Percentiles rank a stretch among this genome's conserved stretches.
These are phyloP conservation scores for Calonectris borealis DNA, from an alignment of 2,113 vertebrate species.

Conservation along the genomic window DNA sequence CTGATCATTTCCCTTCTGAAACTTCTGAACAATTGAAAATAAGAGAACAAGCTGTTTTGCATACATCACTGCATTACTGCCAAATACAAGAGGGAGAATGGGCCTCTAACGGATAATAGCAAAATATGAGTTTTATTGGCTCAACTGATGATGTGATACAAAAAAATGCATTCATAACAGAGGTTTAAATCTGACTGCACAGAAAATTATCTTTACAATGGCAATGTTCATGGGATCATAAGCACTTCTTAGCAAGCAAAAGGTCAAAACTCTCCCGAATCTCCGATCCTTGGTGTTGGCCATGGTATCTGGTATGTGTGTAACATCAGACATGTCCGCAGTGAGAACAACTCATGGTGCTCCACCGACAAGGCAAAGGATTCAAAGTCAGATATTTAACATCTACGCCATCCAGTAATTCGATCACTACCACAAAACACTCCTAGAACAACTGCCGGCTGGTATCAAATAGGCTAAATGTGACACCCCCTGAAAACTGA, in stretches of 20 bases:
- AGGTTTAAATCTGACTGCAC: background rate
- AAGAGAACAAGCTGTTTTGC: background rate
- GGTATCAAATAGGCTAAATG: background rate
- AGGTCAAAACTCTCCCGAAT: background rate
- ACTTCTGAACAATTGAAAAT: background rate
- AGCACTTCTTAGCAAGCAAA: background rate
- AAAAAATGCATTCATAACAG: background rate
- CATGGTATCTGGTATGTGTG: rapidly evolving
- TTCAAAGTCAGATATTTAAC: background rate
- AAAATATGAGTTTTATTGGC: background rate
- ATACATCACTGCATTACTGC: background rate
- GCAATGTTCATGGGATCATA: background rate
- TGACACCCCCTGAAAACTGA: background rate
- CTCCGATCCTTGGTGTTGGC: rapidly evolving
- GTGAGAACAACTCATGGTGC: background rate
- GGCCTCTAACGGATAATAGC: background rate
- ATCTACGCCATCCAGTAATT: background rate
- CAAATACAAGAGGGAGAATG: background rate
- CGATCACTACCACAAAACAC: background rate
- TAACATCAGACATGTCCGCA: background rate
- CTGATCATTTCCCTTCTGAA: background rate
- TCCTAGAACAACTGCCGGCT: background rate
- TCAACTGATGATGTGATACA: background rate
- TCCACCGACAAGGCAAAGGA: background rate
- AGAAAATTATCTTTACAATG: background rate